phyloP scores from a whole-genome alignment of 2,888 invertebrate genomes.

The Sympetrum striolatum region DNA sequence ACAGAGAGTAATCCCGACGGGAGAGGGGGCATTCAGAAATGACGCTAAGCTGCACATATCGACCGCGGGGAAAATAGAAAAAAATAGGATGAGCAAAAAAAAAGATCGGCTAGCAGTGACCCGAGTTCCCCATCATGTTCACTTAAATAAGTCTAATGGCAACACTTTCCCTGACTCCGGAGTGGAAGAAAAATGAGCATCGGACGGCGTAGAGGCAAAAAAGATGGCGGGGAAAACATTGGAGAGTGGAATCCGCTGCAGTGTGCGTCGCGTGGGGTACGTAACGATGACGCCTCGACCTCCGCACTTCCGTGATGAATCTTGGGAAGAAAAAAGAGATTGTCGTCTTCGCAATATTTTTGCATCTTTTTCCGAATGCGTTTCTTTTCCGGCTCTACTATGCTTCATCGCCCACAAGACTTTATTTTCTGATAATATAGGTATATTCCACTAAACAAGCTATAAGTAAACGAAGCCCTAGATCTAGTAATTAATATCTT shows the following conservation, averaged over 20 bases:
- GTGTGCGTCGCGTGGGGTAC: neutral
- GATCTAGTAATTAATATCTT: too few species aligned
- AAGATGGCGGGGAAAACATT: too few species aligned
- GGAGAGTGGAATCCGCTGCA: neutral
- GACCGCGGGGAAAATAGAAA: too few species aligned
- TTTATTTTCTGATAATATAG: too few species aligned
- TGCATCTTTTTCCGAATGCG: too few species aligned
- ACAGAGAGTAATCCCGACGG: neutral
- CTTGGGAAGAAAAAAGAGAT: too few species aligned
- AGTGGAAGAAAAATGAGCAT: neutral
- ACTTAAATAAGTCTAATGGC: conserved; percentile 4
- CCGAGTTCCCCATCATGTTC: neutral
- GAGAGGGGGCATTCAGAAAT: neutral
- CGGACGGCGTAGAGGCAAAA: neutral
- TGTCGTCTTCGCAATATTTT: too few species aligned
- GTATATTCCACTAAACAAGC: too few species aligned
- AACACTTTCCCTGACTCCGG: conserved; percentile 4
- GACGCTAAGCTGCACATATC: too few species aligned
- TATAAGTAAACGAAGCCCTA: too few species aligned
- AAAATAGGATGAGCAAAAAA: neutral
- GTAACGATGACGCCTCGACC: neutral
- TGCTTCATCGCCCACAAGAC: too few species aligned
- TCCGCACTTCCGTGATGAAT: neutral
- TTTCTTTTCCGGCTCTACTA: too few species aligned
- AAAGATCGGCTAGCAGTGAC: neutral